These are phyloP conservation scores for Drosophila lacertosa DNA, from an alignment of 1,140 invertebrate species.

Conservation along the genomic window DNA sequence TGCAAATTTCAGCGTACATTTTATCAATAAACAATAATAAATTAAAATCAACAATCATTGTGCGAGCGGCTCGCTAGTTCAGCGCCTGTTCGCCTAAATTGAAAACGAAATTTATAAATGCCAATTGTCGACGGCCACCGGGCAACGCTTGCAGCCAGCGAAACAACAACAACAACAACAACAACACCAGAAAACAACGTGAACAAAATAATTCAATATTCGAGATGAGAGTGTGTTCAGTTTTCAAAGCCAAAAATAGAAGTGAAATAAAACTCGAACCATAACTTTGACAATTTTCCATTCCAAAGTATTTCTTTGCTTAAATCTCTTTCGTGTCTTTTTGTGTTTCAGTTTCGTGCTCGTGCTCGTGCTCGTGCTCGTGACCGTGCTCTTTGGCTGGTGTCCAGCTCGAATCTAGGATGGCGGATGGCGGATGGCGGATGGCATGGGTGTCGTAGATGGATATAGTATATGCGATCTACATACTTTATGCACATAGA, in stretches of 20 bases:
- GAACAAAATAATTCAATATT: not conserved
- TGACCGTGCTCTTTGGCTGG: not conserved
- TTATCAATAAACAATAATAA: constrained; percentile 83
- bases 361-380: not conserved
- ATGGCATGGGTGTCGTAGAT: not conserved
- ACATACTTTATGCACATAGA: constrained; percentile 16
- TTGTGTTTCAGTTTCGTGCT: too few relatives aligned
- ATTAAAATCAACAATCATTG: constrained; percentile 74
- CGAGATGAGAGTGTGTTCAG: not conserved
- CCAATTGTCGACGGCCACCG: constrained; percentile 62
- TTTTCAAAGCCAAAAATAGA: not conserved
- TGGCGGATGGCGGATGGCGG: not conserved
- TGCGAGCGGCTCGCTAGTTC: constrained; percentile 24
- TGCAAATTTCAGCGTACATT: constrained; percentile 69
- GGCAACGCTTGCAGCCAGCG: constrained; percentile 13
- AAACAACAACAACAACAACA: not conserved
- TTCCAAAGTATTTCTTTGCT: too few relatives aligned
- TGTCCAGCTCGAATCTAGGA: not conserved
- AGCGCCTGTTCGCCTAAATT: constrained; percentile 42
- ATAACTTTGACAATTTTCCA: not conserved
- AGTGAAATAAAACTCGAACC: too few relatives aligned
- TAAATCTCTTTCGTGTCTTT: too few relatives aligned
- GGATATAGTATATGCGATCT: not conserved
- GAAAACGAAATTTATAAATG: constrained; percentile 76
- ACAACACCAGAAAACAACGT: too few relatives aligned